Percentiles rank a stretch among this genome's conserved stretches.
Conservation (phyloP, 2,113 vertebrate genomes). For the Gadus chalcogrammus region DNA sequence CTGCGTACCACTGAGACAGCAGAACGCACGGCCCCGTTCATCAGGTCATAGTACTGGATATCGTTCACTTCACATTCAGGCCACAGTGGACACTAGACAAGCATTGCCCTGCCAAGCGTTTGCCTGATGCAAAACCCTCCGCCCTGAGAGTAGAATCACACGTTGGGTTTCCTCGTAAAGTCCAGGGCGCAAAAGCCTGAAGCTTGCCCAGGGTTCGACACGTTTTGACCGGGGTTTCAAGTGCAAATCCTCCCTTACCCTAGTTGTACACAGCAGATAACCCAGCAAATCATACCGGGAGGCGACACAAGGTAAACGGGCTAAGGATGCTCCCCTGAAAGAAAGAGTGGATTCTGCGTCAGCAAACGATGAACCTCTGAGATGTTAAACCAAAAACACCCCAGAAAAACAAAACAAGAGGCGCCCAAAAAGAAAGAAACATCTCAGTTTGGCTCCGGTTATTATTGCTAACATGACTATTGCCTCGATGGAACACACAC, state of each 20-base stretch:
- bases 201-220: conserved; percentile 37
- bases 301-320: not conserved
- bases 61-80: conserved; percentile 4
- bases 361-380: conserved; percentile 43
- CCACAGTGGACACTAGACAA: conserved; percentile 14
- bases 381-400: conserved; percentile 55
- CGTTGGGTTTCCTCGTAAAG: not conserved
- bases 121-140: conserved; percentile 10
- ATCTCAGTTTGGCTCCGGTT: conserved; percentile 43
- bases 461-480: conserved; percentile 72
- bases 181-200: conserved; percentile 1
- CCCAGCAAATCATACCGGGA: conserved; percentile 31
- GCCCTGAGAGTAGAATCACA: not conserved
- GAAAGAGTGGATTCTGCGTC: conserved; percentile 30
- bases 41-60: conserved; percentile 13
- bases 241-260: conserved; percentile 60
- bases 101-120: conserved; percentile 23
- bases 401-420: conserved; percentile 27
- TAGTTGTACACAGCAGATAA: conserved; percentile 42
- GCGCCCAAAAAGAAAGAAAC: conserved; percentile 44
- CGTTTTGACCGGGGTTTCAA: conserved; percentile 41
- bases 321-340: conserved; percentile 39
- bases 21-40: conserved; percentile 33
- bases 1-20: conserved; percentile 25
- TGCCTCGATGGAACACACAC: conserved; percentile 48